These are phyloP conservation scores for Amblyraja radiata DNA, from an alignment of 2,797 vertebrate genomes.

Conservation along the genomic window DNA sequence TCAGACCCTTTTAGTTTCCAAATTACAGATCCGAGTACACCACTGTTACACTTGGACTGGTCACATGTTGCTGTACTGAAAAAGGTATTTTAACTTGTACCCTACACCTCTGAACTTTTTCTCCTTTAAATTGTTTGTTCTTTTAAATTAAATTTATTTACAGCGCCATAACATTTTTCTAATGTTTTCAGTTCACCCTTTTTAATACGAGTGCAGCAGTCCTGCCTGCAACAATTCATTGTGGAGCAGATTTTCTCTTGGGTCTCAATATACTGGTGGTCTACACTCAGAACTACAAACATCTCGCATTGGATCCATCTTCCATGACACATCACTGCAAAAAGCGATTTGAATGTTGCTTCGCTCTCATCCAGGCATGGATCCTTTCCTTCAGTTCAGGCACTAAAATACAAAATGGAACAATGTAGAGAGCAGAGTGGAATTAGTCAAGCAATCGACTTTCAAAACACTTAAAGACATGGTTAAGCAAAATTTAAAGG, in stretches of 20 bases:
- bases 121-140: conserved; percentile 23
- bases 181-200: conserved; percentile 31
- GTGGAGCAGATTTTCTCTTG: conserved; percentile 26
- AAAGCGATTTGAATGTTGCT: conserved; percentile 67
- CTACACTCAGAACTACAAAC: conserved; percentile 26
- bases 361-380: conserved; percentile 93
- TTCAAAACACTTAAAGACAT: not conserved
- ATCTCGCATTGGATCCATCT: conserved; percentile 4
- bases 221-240: not conserved
- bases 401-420: conserved; percentile 56
- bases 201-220: conserved; percentile 28
- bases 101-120: conserved; percentile 30
- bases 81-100: conserved; percentile 33
- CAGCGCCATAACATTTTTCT: conserved; percentile 33
- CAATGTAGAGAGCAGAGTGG: not conserved
- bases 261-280: conserved; percentile 25
- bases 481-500: not conserved
- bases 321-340: conserved; percentile 48
- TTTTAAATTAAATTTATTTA: conserved; percentile 38
- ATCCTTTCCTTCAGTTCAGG: conserved; percentile 93
- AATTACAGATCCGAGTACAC: not conserved
- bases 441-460: not conserved
- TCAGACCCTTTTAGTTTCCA: conserved; percentile 23
- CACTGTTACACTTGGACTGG: not conserved
- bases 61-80: conserved; percentile 30